Percentiles rank a stretch among this genome's conserved stretches.
Evolutionary conservation across 2,888 invertebrate species (phyloP).

Genomic region (Athalia circularis): DNA sequence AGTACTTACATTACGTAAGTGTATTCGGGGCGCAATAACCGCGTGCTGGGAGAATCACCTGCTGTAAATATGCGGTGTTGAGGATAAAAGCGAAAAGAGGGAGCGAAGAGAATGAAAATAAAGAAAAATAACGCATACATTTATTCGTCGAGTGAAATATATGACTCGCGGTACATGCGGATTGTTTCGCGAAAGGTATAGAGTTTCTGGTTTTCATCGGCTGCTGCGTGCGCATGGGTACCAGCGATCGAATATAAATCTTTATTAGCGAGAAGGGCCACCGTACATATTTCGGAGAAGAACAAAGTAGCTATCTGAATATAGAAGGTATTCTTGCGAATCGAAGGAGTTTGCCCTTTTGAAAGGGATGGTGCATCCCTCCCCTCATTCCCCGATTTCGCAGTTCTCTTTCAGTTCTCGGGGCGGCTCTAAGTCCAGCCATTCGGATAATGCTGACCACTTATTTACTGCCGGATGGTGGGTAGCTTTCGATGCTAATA

Average conservation of each 20-base stretch:
- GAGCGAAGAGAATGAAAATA: too few relatives aligned
- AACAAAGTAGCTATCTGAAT: constrained; percentile 18
- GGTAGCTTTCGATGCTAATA: constrained; percentile 57
- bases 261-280: constrained; percentile 33
- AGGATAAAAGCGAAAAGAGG: too few relatives aligned
- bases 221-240: background rate
- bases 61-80: too few relatives aligned
- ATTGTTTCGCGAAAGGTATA: background rate
- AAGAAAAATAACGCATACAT: too few relatives aligned
- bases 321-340: background rate
- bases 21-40: too few relatives aligned
- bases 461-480: constrained; percentile 53
- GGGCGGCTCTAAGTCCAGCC: constrained; percentile 22
- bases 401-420: background rate
- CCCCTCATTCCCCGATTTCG: background rate
- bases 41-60: too few relatives aligned
- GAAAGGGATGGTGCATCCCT: constrained; percentile 10
- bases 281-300: constrained; percentile 34
- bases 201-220: background rate
- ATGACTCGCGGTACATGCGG: too few relatives aligned
- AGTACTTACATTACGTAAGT: too few relatives aligned
- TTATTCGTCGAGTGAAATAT: too few relatives aligned
- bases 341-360: background rate
- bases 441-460: constrained; percentile 55
- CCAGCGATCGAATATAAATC: constrained; percentile 17